Evolutionary conservation across 2,113 vertebrate genomes (phyloP), one percentile per base, ranked within the genome.

Genomic region (Donacobius atricapilla): DNA sequence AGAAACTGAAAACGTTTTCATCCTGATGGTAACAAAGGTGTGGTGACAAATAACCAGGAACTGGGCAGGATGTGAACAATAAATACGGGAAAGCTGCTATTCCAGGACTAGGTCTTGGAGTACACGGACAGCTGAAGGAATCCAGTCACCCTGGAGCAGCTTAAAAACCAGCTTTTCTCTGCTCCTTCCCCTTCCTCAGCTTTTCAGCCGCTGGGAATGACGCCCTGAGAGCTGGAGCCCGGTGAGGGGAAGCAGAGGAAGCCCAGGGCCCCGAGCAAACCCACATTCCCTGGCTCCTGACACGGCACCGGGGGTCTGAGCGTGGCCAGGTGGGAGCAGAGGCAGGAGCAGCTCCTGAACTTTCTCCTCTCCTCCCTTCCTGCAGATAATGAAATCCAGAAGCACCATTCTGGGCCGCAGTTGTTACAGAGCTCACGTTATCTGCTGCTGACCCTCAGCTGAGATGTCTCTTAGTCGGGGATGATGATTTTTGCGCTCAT

Each of bases 361-460:
- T 91, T 90, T 72, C 93, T 96, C 93, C 76, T 95, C 78, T 76
- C 22, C 70, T 64, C 68, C 75, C 5, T 61, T 70, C 58, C 91
- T 60, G 40, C 2, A 6, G 83, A 89, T 95, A 96, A 97, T 94
- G 89, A 94, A 94, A 95, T 73, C 4, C 81, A 92, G 92, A 93
- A 92, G 72, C 77, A 33, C 70, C 73, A 84, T 84, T 87, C 80
- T 19, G 79, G 86, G 90, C 60, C 85, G 68, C 91, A 94, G 75
- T 89, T 89, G 79, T 90, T 94, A 30, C 76, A 92, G 95, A 87
- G 48, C 90, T 89, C 88, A 50, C 54, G 4, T 87, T 95, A 91
- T 96, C 97, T 97, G 93, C 92, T 76, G 80, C 72, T 94, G 97
- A 89, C 89, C 94, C 94, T 78, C 66, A 90, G 90, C 2, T 95